phyloP scores from a whole-genome alignment of 2,113 vertebrate species.

The Microtus richardsoni region DNA sequence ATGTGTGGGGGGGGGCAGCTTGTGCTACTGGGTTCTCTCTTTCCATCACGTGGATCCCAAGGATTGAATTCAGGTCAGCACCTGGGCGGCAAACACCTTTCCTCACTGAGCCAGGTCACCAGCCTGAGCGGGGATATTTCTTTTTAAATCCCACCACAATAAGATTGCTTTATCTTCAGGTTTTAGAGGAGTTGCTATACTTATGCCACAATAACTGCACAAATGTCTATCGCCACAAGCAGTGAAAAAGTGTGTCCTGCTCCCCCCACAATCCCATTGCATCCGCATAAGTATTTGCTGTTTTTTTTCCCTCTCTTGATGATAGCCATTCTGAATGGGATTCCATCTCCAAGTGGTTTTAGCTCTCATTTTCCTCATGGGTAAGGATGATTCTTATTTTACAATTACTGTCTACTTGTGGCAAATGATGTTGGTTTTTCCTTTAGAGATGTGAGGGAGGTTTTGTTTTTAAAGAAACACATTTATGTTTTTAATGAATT shows the following conservation, averaged over 20 bases:
- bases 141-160: neutral
- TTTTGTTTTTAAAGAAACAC: slow-evolving; percentile 7
- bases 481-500: slow-evolving; percentile 45
- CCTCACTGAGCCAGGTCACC: neutral
- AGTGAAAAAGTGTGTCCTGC: neutral
- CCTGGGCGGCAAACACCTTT: neutral
- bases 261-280: rapidly evolving
- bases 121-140: neutral
- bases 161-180: neutral
- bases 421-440: neutral
- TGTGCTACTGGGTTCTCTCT: neutral
- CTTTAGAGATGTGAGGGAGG: neutral
- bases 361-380: neutral
- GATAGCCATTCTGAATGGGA: neutral
- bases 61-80: neutral
- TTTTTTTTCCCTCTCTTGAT: neutral
- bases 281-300: too few species aligned
- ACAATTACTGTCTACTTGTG: neutral
- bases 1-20: neutral
- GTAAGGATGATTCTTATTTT: neutral
- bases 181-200: neutral
- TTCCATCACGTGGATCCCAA: neutral
- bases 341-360: neutral
- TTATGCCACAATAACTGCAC: neutral
- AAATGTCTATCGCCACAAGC: neutral